phyloP scores from a whole-genome alignment of 1,140 invertebrate species.

The Oncopodura yosiiana region DNA sequence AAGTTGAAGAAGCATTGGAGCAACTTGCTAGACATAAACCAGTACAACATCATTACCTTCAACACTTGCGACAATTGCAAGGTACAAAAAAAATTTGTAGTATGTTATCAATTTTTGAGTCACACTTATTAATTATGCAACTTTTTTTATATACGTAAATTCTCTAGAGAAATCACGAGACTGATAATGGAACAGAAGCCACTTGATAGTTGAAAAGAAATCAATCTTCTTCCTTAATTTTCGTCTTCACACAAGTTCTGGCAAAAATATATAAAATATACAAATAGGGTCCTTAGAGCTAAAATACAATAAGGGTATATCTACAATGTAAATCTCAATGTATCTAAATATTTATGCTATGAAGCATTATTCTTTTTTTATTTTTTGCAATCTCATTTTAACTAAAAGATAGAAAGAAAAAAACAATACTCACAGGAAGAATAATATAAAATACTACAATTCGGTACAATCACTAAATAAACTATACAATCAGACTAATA shows the following conservation, averaged over 20 bases:
- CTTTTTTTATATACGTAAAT: neutral
- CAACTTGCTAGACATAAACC: conserved; percentile 81
- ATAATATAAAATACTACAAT: too few species aligned
- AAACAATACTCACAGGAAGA: too few species aligned
- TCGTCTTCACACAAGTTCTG: too few species aligned
- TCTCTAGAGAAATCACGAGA: conserved; percentile 17
- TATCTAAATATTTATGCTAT: too few species aligned
- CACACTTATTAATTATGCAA: neutral
- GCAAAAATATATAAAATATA: neutral
- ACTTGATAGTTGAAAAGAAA: conserved; percentile 9
- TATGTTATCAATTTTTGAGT: neutral
- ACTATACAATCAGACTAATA: too few species aligned
- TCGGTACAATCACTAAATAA: too few species aligned
- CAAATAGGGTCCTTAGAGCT: neutral
- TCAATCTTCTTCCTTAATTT: neutral
- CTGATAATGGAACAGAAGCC: conserved; percentile 20
- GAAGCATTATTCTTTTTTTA: too few species aligned
- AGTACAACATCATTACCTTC: conserved; percentile 72
- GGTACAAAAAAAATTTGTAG: neutral
- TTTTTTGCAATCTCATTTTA: too few species aligned
- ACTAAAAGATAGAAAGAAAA: too few species aligned
- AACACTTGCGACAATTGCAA: conserved; percentile 36
- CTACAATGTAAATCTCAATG: too few species aligned
- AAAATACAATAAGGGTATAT: too few species aligned
- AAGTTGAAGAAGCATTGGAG: conserved; percentile 72